Conservation (phyloP, 35 echinoderm and acorn worm species). For the Ophioderma brevispina region DNA sequence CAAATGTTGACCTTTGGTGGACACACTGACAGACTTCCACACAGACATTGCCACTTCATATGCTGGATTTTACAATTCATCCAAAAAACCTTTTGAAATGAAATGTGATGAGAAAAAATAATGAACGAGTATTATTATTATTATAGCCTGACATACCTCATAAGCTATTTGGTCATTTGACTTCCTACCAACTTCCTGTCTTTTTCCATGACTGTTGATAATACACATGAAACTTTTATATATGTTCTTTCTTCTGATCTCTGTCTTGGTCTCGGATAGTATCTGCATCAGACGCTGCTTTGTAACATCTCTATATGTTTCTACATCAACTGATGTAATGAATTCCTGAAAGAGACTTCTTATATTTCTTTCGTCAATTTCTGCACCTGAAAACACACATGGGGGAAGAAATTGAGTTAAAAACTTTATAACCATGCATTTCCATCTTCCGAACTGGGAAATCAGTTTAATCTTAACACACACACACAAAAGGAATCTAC, state of each 20-base stretch:
- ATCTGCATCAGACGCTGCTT: not conserved
- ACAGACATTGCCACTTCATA: no score
- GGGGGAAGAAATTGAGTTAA: no score
- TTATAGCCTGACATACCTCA: not conserved
- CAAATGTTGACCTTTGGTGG: no score
- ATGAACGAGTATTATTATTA: no score
- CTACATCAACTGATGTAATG: not conserved
- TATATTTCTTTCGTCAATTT: not conserved
- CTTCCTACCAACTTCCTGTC: not conserved
- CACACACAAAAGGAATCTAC: no score
- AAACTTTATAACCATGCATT: no score
- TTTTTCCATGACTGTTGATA: slow-evolving; percentile 62
- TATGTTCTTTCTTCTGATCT: not conserved
- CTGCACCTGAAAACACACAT: not conserved
- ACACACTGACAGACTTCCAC: no score
- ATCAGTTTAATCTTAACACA: no score
- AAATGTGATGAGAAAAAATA: no score
- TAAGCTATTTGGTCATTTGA: not conserved
- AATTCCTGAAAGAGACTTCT: not conserved
- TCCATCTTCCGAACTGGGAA: no score
- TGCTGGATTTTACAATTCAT: no score
- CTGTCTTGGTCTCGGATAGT: not conserved
- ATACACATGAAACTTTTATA: slow-evolving; percentile 51
- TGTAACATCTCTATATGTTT: slow-evolving; percentile 12
- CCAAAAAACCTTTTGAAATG: no score